phyloP scores from a whole-genome alignment of 2,113 vertebrate genomes.

The Eolophus roseicapilla region DNA sequence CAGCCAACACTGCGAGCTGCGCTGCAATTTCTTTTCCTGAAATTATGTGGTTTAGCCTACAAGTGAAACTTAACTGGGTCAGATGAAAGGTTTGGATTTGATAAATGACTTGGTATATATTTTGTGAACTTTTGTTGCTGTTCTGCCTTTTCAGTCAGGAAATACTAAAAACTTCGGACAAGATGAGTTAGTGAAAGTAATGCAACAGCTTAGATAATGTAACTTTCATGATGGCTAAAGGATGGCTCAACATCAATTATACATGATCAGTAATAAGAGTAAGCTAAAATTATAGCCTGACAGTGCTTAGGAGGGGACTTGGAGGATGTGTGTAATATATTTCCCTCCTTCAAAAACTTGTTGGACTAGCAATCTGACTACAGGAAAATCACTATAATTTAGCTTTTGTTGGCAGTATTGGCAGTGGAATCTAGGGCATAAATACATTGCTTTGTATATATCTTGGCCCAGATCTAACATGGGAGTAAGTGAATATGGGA shows the following conservation, averaged over 20 bases:
- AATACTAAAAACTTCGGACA: neutral
- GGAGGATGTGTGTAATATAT: slow-evolving; percentile 15
- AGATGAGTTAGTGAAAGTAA: slow-evolving; percentile 49
- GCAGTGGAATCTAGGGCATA: slow-evolving; percentile 50
- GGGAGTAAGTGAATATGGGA: neutral
- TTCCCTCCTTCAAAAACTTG: slow-evolving; percentile 49
- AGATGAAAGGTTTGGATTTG: neutral
- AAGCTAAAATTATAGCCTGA: slow-evolving; percentile 58
- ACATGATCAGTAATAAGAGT: slow-evolving; percentile 7
- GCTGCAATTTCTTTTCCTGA: neutral
- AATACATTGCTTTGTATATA: neutral
- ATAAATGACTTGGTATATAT: neutral
- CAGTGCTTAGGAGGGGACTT: slow-evolving; percentile 42
- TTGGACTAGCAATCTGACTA: slow-evolving; percentile 35
- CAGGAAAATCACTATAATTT: slow-evolving; percentile 39
- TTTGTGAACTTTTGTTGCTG: neutral
- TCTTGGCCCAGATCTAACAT: slow-evolving; percentile 13
- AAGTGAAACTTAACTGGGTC: neutral
- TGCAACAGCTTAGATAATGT: slow-evolving; percentile 16
- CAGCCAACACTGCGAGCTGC: neutral
- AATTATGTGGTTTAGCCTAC: neutral
- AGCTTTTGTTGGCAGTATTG: slow-evolving; percentile 42
- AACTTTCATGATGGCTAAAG: slow-evolving; percentile 29
- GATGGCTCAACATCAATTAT: slow-evolving; percentile 32
- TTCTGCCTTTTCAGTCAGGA: neutral